Conservation (phyloP, 1,140 invertebrate species). For the Pemphigus obesinymphae region DNA sequence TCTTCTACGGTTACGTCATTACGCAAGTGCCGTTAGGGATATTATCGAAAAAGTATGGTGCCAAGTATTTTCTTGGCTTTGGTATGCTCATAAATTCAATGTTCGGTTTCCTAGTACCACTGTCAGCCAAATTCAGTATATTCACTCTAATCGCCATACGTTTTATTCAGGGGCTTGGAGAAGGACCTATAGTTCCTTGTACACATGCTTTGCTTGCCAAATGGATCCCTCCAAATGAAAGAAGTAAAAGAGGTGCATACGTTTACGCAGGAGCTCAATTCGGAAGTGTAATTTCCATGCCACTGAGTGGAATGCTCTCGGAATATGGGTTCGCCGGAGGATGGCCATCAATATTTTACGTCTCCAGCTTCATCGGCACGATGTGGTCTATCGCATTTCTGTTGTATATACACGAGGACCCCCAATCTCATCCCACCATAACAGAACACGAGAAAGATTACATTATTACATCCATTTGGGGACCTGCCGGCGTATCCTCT, state of each 20-base stretch:
- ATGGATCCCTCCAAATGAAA: conserved; percentile 84
- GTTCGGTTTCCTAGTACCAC: conserved; percentile 70
- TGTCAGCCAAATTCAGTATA: conserved; percentile 61
- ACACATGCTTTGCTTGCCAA: conserved; percentile 79
- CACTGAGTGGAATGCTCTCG: conserved; percentile 71
- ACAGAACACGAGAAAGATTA: conserved; percentile 78
- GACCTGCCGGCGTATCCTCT: conserved; percentile 64
- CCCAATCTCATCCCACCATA: conserved; percentile 73
- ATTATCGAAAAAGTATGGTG: conserved; percentile 75
- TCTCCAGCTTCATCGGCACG: conserved; percentile 73
- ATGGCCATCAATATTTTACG: conserved; percentile 85
- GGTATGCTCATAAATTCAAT: conserved; percentile 84
- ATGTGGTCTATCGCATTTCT: conserved; percentile 83
- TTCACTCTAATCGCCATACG: conserved; percentile 63
- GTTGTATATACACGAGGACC: conserved; percentile 73
- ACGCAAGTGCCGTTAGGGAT: conserved; percentile 87
- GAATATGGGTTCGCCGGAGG: conserved; percentile 67
- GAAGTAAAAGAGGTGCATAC: conserved; percentile 80
- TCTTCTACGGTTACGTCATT: conserved; percentile 86
- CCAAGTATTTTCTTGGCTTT: conserved; percentile 74
- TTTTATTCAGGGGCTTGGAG: conserved; percentile 85
- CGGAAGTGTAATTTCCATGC: conserved; percentile 81
- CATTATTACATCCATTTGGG: conserved; percentile 76
- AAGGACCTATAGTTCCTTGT: conserved; percentile 83
- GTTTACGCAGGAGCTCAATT: conserved; percentile 87